Conservation (phyloP, 92 coral and sea anemone species). For the Micromussa lordhowensis region DNA sequence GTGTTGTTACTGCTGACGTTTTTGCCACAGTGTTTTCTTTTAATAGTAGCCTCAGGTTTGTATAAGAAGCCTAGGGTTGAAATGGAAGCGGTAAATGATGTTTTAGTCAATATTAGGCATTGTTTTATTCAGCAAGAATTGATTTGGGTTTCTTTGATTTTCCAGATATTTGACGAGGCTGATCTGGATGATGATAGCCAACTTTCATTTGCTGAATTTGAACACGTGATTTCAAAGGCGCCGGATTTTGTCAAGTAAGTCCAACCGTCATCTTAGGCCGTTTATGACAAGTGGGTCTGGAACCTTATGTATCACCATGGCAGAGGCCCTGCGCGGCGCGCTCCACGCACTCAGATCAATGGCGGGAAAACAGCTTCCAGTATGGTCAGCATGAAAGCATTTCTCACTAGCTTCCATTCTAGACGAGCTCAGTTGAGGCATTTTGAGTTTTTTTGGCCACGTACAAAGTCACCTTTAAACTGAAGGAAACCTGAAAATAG, state of each 20-base stretch:
- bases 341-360: neutral
- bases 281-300: neutral
- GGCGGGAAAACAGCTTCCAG: neutral
- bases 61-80: neutral
- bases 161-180: constrained; percentile 94
- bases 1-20: no score
- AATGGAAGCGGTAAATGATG: neutral
- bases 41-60: neutral
- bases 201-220: constrained; percentile 98
- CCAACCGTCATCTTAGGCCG: no score
- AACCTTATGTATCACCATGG: neutral
- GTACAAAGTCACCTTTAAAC: no score
- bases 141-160: neutral
- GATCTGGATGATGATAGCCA: constrained; percentile 99
- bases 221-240: constrained; percentile 97
- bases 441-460: no score
- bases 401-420: neutral
- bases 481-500: no score
- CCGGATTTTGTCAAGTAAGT: constrained; percentile 98
- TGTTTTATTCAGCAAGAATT: neutral
- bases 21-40: no score
- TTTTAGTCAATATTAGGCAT: neutral
- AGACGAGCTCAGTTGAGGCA: no score
- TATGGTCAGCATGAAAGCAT: neutral
- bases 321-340: neutral